Evolutionary conservation across 1,140 invertebrate genomes (phyloP).

Genomic region (Drosophila persimilis): DNA sequence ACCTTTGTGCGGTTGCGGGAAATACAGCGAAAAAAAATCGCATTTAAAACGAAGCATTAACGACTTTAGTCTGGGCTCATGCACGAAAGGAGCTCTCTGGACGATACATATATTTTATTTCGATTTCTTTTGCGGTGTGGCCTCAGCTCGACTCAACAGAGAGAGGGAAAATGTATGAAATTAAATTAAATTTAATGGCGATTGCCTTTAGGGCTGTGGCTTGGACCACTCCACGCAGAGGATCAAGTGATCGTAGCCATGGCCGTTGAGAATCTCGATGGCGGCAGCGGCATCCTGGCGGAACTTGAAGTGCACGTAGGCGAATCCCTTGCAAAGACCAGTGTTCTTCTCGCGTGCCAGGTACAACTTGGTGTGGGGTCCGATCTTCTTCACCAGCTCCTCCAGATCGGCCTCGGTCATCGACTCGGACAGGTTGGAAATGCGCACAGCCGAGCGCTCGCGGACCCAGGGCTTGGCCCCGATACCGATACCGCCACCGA

Average conservation of each 20-base stretch:
- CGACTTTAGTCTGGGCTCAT: constrained; percentile 22
- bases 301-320: constrained; percentile 97
- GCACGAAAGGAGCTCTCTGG: background rate
- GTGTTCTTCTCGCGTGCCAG: constrained; percentile 93
- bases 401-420: constrained; percentile 97
- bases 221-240: constrained; percentile 99
- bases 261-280: constrained; percentile 94
- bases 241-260: constrained; percentile 99
- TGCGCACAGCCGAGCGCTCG: constrained; percentile 93
- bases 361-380: constrained; percentile 88
- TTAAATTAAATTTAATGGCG: no score
- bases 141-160: constrained; percentile 8
- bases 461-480: constrained; percentile 82
- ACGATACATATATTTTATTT: constrained; percentile 21
- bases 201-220: constrained; percentile 84
- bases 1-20: constrained; percentile 38
- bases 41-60: constrained; percentile 58
- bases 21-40: constrained; percentile 48
- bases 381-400: constrained; percentile 92
- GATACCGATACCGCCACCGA: constrained; percentile 55
- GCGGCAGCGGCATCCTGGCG: constrained; percentile 96
- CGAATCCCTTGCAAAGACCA: constrained; percentile 94
- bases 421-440: constrained; percentile 98
- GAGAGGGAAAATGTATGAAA: background rate
- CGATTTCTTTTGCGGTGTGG: constrained; percentile 16